Conservation (phyloP, 2,888 invertebrate species). For the Graphium colonna region DNA sequence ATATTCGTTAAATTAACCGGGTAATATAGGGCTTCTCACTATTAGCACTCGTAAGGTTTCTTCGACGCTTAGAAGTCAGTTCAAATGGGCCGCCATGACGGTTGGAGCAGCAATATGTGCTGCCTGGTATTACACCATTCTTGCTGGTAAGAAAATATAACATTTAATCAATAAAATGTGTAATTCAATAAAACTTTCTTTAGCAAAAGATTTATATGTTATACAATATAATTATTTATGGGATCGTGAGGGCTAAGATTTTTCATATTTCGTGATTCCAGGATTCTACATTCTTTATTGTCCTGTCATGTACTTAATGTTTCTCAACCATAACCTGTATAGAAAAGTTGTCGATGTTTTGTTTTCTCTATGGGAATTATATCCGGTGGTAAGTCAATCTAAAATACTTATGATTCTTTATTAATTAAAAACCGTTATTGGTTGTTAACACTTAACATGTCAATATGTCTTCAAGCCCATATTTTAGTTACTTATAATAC, state of each 20-base stretch:
- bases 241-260: too few species aligned
- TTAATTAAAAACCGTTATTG: background rate
- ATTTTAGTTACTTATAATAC: too few species aligned
- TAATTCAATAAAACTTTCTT: too few species aligned
- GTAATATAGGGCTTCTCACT: conserved; percentile 64
- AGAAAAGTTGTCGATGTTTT: conserved; percentile 84
- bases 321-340: conserved; percentile 84
- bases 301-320: conserved; percentile 85
- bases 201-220: too few species aligned
- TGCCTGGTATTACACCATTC: conserved; percentile 70
- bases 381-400: conserved; percentile 85
- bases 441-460: too few species aligned
- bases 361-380: conserved; percentile 90
- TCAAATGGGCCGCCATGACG: conserved; percentile 53
- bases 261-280: conserved; percentile 44
- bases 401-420: background rate
- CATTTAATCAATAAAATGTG: too few species aligned
- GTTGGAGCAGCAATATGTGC: conserved; percentile 58
- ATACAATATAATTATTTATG: too few species aligned
- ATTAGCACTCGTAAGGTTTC: conserved; percentile 51
- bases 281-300: conserved; percentile 82
- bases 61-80: conserved; percentile 36
- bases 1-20: conserved; percentile 21
- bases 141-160: conserved; percentile 51
- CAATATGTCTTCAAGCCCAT: too few species aligned